These are phyloP conservation scores for Pemphigus obesinymphae DNA, from an alignment of 1,140 invertebrate species.

Conservation along the genomic window DNA sequence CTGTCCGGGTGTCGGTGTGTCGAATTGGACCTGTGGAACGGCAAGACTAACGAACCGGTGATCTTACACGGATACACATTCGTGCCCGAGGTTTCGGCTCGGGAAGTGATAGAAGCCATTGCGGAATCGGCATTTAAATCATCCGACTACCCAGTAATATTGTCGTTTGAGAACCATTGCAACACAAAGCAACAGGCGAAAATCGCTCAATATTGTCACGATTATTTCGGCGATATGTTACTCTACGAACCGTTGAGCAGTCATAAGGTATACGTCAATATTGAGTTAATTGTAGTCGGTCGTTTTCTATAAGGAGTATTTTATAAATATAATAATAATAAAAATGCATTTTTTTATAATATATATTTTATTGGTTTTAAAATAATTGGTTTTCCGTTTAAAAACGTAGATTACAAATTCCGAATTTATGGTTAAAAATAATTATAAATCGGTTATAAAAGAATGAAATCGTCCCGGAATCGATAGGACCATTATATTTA, in stretches of 20 bases:
- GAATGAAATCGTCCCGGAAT: too few species aligned
- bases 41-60: slow-evolving; percentile 86
- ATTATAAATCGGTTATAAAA: too few species aligned
- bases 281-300: too few species aligned
- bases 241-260: slow-evolving; percentile 82
- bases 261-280: slow-evolving; percentile 62
- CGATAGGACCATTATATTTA: too few species aligned
- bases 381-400: too few species aligned
- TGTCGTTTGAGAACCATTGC: slow-evolving; percentile 98
- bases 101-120: slow-evolving; percentile 94
- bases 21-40: slow-evolving; percentile 97
- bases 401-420: too few species aligned
- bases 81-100: slow-evolving; percentile 90
- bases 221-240: slow-evolving; percentile 93
- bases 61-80: slow-evolving; percentile 98
- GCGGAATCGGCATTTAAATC: slow-evolving; percentile 97
- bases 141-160: slow-evolving; percentile 90
- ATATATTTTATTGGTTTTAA: too few species aligned
- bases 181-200: slow-evolving; percentile 93
- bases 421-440: too few species aligned
- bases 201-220: slow-evolving; percentile 92
- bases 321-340: too few species aligned
- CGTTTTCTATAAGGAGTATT: too few species aligned
- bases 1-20: slow-evolving; percentile 95
- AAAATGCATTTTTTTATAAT: too few species aligned